These are phyloP conservation scores for Drosophila persimilis DNA, from an alignment of 1,140 invertebrate genomes.

Conservation along the genomic window DNA sequence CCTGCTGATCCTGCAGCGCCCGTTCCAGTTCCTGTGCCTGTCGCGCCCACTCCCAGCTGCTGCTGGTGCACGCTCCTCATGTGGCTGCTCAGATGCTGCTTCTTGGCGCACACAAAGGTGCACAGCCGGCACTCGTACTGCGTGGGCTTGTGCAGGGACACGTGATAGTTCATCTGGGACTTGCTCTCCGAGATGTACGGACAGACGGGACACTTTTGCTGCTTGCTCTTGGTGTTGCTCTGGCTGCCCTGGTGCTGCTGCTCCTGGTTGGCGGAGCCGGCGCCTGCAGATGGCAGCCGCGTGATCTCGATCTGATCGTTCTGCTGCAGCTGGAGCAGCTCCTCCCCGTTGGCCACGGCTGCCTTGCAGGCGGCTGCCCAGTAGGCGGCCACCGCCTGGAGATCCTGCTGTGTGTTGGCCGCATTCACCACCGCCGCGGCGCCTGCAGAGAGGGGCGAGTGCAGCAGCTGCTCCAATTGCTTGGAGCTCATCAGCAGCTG, in stretches of 20 bases:
- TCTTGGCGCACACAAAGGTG: slow-evolving; percentile 92
- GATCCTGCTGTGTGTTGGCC: slow-evolving; percentile 70
- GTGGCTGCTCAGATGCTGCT: slow-evolving; percentile 90
- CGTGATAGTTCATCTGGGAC: slow-evolving; percentile 92
- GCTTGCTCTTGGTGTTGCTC: slow-evolving; percentile 78
- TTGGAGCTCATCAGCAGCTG: slow-evolving; percentile 52
- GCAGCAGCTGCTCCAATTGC: slow-evolving; percentile 62
- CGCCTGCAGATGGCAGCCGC: slow-evolving; percentile 40
- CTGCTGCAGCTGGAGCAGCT: slow-evolving; percentile 70
- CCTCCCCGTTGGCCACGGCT: slow-evolving; percentile 57
- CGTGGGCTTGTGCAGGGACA: slow-evolving; percentile 91
- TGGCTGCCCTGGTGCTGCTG: slow-evolving; percentile 31
- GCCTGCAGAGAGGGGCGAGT: slow-evolving; percentile 68
- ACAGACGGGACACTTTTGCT: slow-evolving; percentile 89
- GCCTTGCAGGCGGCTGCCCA: slow-evolving; percentile 70
- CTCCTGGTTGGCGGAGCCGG: not conserved
- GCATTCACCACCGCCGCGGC: slow-evolving; percentile 68
- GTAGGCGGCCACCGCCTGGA: slow-evolving; percentile 66
- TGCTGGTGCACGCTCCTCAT: slow-evolving; percentile 84
- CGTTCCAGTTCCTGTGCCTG: slow-evolving; percentile 6
- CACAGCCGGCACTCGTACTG: slow-evolving; percentile 91
- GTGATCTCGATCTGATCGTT: slow-evolving; percentile 82
- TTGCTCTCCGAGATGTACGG: slow-evolving; percentile 93
- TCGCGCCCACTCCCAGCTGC: slow-evolving; percentile 26
- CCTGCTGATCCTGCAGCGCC: slow-evolving; percentile 5